Conservation (phyloP, 2,888 invertebrate genomes). For the Drosophila monieri region DNA sequence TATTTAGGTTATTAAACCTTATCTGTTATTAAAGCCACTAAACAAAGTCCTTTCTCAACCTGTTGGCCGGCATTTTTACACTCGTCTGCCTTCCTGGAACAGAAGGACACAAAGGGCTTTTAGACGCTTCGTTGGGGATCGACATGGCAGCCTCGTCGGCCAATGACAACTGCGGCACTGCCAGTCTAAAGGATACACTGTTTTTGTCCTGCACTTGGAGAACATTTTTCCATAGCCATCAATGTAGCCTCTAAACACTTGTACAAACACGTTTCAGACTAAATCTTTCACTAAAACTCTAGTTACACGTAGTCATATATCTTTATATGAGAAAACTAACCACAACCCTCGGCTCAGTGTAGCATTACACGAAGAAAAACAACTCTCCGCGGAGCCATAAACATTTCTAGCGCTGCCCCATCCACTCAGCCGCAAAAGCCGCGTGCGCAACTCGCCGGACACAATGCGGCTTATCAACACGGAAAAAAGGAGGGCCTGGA, state of each 20-base stretch:
- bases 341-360: background rate
- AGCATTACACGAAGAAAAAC: slow-evolving; percentile 10
- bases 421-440: slow-evolving; percentile 71
- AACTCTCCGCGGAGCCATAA: slow-evolving; percentile 69
- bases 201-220: background rate
- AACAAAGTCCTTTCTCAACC: background rate
- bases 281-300: background rate
- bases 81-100: slow-evolving; percentile 9
- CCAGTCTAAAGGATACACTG: slow-evolving; percentile 17
- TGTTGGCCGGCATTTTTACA: background rate
- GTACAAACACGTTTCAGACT: no score
- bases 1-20: background rate
- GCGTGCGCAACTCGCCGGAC: slow-evolving; percentile 76
- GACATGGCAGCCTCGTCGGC: slow-evolving; percentile 34
- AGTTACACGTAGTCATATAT: background rate
- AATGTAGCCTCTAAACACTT: no score
- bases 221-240: background rate
- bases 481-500: slow-evolving; percentile 24
- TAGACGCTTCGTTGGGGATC: slow-evolving; percentile 64
- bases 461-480: slow-evolving; percentile 74
- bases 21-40: background rate
- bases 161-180: slow-evolving; percentile 27
- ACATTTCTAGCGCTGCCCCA: slow-evolving; percentile 56
- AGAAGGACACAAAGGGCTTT: slow-evolving; percentile 57
- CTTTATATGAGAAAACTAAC: background rate